phyloP scores from a whole-genome alignment of 2,888 invertebrate genomes.

The Eilema caniola region DNA sequence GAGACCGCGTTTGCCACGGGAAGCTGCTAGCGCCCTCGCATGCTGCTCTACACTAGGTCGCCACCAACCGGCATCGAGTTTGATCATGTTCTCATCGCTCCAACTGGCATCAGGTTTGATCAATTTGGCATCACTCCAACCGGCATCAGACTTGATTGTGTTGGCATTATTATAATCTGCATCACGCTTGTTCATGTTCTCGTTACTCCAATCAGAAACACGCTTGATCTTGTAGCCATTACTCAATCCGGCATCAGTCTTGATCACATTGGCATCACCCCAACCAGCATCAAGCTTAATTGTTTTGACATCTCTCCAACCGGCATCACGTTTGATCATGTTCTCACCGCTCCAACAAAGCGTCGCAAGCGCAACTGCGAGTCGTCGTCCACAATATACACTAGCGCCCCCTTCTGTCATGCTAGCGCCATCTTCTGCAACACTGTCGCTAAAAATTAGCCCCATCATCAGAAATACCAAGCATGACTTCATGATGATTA shows the following conservation, averaged over 20 bases:
- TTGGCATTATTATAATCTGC: neutral
- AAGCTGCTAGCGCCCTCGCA: slow-evolving; percentile 22
- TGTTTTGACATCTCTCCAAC: neutral
- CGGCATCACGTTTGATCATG: neutral
- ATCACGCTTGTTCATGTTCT: neutral
- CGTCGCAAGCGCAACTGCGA: slow-evolving; percentile 22
- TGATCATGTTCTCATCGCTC: too few species aligned
- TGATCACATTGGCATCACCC: neutral
- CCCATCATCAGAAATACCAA: slow-evolving; percentile 12
- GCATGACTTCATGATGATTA: neutral
- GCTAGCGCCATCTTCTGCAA: slow-evolving; percentile 2
- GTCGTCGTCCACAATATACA: slow-evolving; percentile 37
- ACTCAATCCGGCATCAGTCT: neutral
- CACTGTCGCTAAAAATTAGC: slow-evolving; percentile 7
- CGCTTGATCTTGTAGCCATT: slow-evolving; percentile 22
- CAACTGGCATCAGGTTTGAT: slow-evolving; percentile 23
- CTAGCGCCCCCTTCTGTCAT: neutral
- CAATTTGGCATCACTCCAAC: slow-evolving; percentile 24
- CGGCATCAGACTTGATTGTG: neutral
- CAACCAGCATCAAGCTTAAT: slow-evolving; percentile 22
- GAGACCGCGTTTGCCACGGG: slow-evolving; percentile 46
- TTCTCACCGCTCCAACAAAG: slow-evolving; percentile 27
- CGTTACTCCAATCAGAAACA: too few species aligned
- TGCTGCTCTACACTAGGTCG: neutral
- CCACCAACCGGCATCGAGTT: slow-evolving; percentile 16